Evolutionary conservation across 2,113 vertebrate species (phyloP).

Genomic region (Aptenodytes patagonicus): DNA sequence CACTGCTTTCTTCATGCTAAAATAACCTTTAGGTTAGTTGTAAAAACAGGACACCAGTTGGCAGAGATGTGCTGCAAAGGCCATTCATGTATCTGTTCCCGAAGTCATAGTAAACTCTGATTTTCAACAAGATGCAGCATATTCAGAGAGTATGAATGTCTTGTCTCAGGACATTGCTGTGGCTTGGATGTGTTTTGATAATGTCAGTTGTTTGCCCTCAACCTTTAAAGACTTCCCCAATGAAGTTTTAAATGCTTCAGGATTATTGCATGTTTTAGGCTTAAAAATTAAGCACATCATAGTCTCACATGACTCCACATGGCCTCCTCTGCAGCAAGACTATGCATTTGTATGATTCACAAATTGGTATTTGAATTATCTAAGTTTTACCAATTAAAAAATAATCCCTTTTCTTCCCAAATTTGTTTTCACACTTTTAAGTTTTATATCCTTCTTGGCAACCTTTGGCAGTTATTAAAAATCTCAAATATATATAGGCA

Average conservation of each 20-base stretch:
- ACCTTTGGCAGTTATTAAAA: neutral
- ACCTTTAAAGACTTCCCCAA: neutral
- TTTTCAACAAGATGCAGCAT: neutral
- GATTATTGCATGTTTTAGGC: neutral
- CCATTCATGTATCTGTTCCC: neutral
- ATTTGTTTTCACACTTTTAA: neutral
- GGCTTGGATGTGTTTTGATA: neutral
- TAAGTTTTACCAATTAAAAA: neutral
- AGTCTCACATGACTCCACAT: neutral
- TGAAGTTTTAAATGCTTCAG: neutral
- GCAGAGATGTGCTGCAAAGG: neutral
- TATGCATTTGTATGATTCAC: neutral
- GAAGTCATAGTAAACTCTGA: neutral
- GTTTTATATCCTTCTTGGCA: neutral
- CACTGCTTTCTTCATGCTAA: neutral
- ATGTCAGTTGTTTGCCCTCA: neutral
- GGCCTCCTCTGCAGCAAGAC: neutral
- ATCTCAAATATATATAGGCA: neutral
- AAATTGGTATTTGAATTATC: neutral
- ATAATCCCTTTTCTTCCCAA: neutral
- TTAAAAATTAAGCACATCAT: neutral
- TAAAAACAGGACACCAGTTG: neutral
- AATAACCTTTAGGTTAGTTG: neutral
- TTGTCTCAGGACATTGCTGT: neutral
- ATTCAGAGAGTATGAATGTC: neutral